Evolutionary conservation across 2,797 vertebrate genomes (phyloP), one percentile per base, ranked within the genome.

Genomic region (Percopsis omiscomaycus): DNA sequence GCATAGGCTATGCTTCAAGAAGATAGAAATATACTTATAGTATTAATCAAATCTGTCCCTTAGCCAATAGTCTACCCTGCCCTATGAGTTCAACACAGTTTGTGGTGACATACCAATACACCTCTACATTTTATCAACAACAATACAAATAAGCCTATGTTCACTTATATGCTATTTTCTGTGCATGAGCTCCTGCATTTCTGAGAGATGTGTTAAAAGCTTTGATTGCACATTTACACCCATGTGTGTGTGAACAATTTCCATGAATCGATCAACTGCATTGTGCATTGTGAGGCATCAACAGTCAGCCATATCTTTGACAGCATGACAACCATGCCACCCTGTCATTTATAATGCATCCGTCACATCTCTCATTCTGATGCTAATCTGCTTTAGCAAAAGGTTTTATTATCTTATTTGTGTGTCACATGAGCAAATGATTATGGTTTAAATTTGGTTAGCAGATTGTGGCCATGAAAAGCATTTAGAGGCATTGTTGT

Each of bases 291-390:
- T 14, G 29, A 46, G 61, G 53, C 60, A 66, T 64, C 61, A 50
- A 67, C 45, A 42, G 56, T 58, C 62, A n/a, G 63, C 49, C 2
- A 47, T 59, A 65, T 61, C 47, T 66, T 60, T 51, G 52, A 68
- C 54, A 15, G 13, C 14, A 9, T 27, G 59, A 72, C 71, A 61
- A 74, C 53, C 22, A 22, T 22, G 22, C 22, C 22, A 22, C 22
- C 22, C 32, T 37, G 32, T 8, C 32, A 37, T 37, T 5, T 4
- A 37, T 37, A 37, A 37, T 37, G 32, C 32, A 68, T 47, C 64
- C 80, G 71, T 84, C 75, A 78, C 46, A 79, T 71, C 75, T 83
- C 44, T 9, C 73, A 83, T 85, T 81, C 77, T 71, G 69, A 67
- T 12, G 42, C 66, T 87, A 84, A 89, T 84, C 79, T 78, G 54